These are phyloP conservation scores for Toxostoma redivivum DNA, from an alignment of 2,113 vertebrate species.

Conservation along the genomic window DNA sequence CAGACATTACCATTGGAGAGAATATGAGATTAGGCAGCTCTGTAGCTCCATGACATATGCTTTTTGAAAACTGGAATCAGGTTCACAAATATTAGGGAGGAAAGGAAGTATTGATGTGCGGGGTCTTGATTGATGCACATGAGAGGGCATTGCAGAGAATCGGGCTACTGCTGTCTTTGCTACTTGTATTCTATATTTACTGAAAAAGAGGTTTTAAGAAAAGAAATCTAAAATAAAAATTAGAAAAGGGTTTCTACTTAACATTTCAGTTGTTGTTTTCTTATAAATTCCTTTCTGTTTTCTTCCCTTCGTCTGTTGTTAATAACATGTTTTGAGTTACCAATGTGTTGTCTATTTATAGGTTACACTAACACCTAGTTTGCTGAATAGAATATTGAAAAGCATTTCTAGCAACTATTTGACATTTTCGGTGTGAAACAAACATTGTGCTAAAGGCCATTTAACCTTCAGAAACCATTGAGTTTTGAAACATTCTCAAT, in stretches of 20 bases:
- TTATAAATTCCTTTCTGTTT: background rate
- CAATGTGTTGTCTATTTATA: background rate
- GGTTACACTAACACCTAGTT: background rate
- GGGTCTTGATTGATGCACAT: background rate
- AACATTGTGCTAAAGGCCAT: conserved; percentile 13
- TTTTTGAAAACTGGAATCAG: background rate
- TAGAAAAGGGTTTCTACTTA: background rate
- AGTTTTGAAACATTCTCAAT: background rate
- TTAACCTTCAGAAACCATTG: background rate
- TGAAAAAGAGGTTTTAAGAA: background rate
- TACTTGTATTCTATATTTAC: background rate
- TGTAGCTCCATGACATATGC: background rate
- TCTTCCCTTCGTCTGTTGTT: background rate
- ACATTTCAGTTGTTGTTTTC: background rate
- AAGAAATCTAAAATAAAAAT: background rate
- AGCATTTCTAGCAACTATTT: background rate
- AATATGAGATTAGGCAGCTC: background rate
- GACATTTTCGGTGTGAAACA: conserved; percentile 4
- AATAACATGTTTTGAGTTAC: background rate
- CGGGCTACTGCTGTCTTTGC: background rate
- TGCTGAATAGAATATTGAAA: conserved; percentile 2
- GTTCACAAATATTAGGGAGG: background rate
- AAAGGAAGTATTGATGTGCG: background rate
- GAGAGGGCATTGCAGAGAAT: background rate
- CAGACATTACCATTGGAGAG: background rate